phyloP scores from a whole-genome alignment of 2,888 invertebrate genomes.

The Malachius bipustulatus region DNA sequence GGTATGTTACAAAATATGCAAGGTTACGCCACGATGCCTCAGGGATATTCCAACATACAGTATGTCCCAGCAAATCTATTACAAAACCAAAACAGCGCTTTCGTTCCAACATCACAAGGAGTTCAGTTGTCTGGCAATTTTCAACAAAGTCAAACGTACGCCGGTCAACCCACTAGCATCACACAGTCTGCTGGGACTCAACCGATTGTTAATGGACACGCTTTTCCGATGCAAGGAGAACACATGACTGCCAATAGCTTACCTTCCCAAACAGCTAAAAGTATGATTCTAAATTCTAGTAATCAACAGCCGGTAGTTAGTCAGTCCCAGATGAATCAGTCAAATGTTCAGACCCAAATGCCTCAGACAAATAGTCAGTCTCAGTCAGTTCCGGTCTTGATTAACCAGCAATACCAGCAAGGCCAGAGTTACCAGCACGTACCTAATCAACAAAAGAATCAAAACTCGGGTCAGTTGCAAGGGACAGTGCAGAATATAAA shows the following conservation, averaged over 20 bases:
- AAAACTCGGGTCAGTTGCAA: constrained; percentile 18
- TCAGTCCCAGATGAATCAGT: constrained; percentile 20
- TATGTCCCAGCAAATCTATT: constrained; percentile 33
- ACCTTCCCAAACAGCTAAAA: constrained; percentile 32
- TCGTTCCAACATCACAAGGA: constrained; percentile 34
- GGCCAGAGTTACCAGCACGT: constrained; percentile 21
- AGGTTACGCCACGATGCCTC: constrained; percentile 25
- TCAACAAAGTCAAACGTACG: constrained; percentile 35
- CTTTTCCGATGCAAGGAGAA: constrained; percentile 22
- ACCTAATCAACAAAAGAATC: constrained; percentile 21
- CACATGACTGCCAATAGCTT: constrained; percentile 26
- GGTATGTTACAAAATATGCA: constrained; percentile 26
- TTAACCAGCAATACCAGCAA: constrained; percentile 21
- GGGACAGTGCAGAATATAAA: constrained; percentile 8
- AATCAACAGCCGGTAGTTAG: constrained; percentile 20
- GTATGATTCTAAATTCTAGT: constrained; percentile 26
- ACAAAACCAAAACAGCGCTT: constrained; percentile 33
- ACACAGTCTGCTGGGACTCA: constrained; percentile 26
- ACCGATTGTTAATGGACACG: constrained; percentile 34
- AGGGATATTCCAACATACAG: constrained; percentile 30
- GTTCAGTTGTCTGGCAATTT: constrained; percentile 29
- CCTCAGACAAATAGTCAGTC: constrained; percentile 16
- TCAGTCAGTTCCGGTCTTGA: constrained; percentile 15
- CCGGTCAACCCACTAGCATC: constrained; percentile 28
- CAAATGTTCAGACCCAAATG: constrained; percentile 25